A percentile compares a stretch with the other conserved stretches of the same genome.
phyloP scores from a whole-genome alignment of 2,888 invertebrate species.

The Drosophila ochracea region DNA sequence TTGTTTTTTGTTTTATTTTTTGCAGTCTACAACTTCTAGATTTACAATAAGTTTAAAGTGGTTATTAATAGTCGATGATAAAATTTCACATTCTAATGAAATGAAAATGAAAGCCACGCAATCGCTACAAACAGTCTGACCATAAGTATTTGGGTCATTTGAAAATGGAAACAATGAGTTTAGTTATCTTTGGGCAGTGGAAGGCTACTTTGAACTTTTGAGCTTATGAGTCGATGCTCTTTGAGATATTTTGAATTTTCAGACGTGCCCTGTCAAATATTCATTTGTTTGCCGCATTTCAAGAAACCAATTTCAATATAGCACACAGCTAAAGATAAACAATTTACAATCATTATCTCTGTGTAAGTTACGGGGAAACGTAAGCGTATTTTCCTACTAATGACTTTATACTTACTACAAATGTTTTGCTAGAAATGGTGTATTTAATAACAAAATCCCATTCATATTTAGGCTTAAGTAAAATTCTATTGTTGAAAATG shows the following conservation, averaged over 20 bases:
- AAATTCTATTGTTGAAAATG: neutral
- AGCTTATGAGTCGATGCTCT: neutral
- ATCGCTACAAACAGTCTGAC: neutral
- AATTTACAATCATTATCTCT: neutral
- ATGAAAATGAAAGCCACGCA: neutral
- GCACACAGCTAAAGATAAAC: neutral
- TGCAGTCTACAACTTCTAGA: neutral
- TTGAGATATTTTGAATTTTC: neutral
- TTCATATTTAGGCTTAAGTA: neutral
- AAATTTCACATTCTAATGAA: neutral
- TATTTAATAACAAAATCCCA: neutral
- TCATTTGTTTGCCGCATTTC: neutral
- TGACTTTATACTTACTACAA: neutral
- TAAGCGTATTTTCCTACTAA: neutral
- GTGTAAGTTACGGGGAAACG: neutral
- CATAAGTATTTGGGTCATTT: constrained; percentile 3
- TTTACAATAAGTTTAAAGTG: constrained; percentile 1
- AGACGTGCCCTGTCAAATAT: neutral
- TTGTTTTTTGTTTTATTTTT: neutral
- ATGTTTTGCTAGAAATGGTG: neutral
- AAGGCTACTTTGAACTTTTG: neutral
- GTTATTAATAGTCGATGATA: neutral
- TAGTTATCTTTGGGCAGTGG: neutral
- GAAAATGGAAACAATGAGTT: neutral
- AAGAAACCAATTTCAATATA: neutral